These are phyloP conservation scores for Coptotermes formosanus DNA, from an alignment of 1,140 invertebrate genomes.

Conservation along the genomic window DNA sequence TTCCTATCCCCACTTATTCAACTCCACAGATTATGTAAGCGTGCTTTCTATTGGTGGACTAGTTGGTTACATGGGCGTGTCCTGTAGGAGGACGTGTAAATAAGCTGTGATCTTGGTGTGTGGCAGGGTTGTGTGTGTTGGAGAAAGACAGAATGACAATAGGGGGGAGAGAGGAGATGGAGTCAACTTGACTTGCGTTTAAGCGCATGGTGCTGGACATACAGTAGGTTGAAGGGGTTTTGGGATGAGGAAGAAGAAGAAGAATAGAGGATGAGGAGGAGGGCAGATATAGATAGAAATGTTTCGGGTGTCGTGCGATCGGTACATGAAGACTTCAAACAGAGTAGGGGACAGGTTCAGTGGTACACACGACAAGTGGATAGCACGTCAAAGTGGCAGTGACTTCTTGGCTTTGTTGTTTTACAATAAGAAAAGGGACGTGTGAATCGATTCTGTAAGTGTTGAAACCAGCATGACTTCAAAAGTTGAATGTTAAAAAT, in stretches of 20 bases:
- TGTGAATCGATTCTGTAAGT: too few relatives aligned
- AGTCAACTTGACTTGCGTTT: background rate
- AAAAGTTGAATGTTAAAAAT: too few relatives aligned
- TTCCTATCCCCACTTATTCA: background rate
- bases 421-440: too few relatives aligned
- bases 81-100: background rate
- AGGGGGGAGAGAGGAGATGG: background rate
- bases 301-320: constrained; percentile 16
- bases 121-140: background rate
- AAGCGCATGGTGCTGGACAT: background rate
- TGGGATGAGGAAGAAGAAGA: background rate
- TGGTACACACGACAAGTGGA: background rate
- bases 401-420: too few relatives aligned
- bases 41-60: background rate
- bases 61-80: background rate
- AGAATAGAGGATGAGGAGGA: background rate
- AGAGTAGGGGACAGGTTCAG: background rate
- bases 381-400: background rate
- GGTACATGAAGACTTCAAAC: constrained; percentile 9
- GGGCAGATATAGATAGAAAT: constrained; percentile 3
- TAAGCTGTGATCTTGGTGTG: background rate
- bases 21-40: background rate
- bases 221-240: background rate
- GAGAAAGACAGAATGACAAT: background rate
- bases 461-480: too few relatives aligned